Base-by-base conservation (phyloP, 1,140 invertebrate species). In the Diabrotica undecimpunctata region DNA sequence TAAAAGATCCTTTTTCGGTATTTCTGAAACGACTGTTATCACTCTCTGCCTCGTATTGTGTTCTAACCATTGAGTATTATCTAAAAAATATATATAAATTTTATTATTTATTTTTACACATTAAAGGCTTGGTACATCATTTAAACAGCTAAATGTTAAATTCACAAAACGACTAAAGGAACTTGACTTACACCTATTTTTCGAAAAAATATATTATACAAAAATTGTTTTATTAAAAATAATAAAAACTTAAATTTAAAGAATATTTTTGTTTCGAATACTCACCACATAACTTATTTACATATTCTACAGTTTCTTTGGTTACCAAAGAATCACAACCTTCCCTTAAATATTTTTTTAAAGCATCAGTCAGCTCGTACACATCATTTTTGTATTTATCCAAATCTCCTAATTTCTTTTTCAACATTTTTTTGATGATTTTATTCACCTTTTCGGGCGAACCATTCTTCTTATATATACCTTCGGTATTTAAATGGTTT, bases 321-420 rank as follows among this genome's bases (percentile, higher is more conserved):
- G 94, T 92, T 74, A 97, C 92, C 4, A 97, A 81, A 2, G 94
- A 93, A 72, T 95, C 91, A 74, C 90, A 90, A 46, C 66, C 55
- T 11, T 71, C 64, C 38, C 64, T 67, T 9, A 74, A 37, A 65
- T 69, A 74, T 61, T 70, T 73, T 38, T 69, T 73, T 13, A 74
- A 52, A 12, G 70, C 66, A 10, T 72, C 69, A 14, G 64, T 66
- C 12, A 70, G 57, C 8, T 73, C 73, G 55, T 72, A 60, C 5
- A 72, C 60, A 39, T 74, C 73, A 51, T 62, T 70, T 61, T 70
- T 73, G 41, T 66, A 56, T 38, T 70, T 69, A 11, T 73, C 69
- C 25, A 72, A 12, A 12, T 73, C 70, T 12, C 46, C 58, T n/a
- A 70, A 56, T 60, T 75, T 72, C 35, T 68, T 63, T 54, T 72